Percentiles rank a stretch among this genome's conserved stretches.
Conservation (phyloP, 2,888 invertebrate species). For the Dascillus cervinus region DNA sequence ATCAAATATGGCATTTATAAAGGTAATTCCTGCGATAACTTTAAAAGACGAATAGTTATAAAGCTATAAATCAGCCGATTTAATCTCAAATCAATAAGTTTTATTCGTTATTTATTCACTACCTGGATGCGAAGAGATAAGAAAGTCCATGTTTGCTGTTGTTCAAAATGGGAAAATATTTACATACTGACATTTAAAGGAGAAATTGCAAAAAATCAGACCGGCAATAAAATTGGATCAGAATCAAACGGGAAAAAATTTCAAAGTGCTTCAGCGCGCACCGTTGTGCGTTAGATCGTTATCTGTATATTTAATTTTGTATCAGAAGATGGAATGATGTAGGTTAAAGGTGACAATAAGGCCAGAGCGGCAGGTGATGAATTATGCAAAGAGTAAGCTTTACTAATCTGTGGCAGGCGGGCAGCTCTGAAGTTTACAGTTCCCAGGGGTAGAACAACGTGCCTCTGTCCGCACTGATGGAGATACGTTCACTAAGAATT, state of each 20-base stretch:
- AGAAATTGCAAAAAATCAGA: too few relatives aligned
- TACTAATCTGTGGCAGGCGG: slow-evolving; percentile 34
- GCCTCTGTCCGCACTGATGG: slow-evolving; percentile 5
- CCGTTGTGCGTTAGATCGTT: too few relatives aligned
- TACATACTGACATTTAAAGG: too few relatives aligned
- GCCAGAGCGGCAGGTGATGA: slow-evolving; percentile 29
- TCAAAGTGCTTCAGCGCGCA: background rate
- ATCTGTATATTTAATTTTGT: slow-evolving; percentile 14
- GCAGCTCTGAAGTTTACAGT: slow-evolving; percentile 27
- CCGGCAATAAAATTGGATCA: slow-evolving; percentile 2
- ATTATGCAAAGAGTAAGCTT: slow-evolving; percentile 36
- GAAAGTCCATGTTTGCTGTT: slow-evolving; percentile 4
- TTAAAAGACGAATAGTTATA: too few relatives aligned
- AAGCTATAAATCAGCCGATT: too few relatives aligned
- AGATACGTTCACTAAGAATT: background rate
- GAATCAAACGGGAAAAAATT: slow-evolving; percentile 4
- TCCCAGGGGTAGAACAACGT: slow-evolving; percentile 26
- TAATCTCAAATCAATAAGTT: too few relatives aligned
- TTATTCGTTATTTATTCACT: too few relatives aligned
- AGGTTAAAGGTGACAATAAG: slow-evolving; percentile 36
- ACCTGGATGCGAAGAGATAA: too few relatives aligned
- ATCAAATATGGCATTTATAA: too few relatives aligned
- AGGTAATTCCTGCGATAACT: too few relatives aligned
- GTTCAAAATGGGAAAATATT: too few relatives aligned
- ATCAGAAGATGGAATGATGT: slow-evolving; percentile 29